Conservation (phyloP, 2,113 vertebrate species). For the Oreotrochilus melanogaster region DNA sequence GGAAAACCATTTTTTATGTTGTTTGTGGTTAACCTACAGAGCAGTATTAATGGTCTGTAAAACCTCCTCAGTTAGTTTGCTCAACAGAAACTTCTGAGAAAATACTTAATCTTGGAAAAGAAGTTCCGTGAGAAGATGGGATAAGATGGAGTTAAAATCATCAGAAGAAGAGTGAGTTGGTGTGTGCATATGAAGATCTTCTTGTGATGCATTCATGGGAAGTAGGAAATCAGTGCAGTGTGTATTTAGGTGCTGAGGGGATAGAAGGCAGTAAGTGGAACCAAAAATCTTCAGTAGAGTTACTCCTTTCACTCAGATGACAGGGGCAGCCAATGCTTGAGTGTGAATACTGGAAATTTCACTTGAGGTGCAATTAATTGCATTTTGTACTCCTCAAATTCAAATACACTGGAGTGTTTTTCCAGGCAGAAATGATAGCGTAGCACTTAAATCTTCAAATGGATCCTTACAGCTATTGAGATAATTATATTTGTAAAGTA, state of each 20-base stretch:
- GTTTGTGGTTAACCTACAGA: constrained; percentile 29
- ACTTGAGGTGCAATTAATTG: background rate
- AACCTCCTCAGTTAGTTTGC: background rate
- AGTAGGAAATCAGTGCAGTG: background rate
- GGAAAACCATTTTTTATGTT: constrained; percentile 38
- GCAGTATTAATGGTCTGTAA: background rate
- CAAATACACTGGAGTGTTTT: background rate
- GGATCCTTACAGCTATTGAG: background rate
- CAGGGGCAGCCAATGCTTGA: background rate
- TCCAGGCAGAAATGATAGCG: background rate
- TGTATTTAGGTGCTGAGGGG: background rate
- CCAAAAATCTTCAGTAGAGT: background rate
- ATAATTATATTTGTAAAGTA: background rate
- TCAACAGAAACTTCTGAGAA: background rate
- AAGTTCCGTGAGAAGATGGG: background rate
- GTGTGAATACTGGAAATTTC: background rate
- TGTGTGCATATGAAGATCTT: background rate
- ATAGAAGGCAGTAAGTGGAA: background rate
- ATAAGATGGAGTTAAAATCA: background rate
- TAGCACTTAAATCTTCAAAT: constrained; percentile 34
- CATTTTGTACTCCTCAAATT: background rate
- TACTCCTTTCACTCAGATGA: background rate
- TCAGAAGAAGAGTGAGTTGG: background rate
- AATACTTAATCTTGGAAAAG: background rate
- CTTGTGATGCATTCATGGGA: background rate